Conservation (phyloP, 2,888 invertebrate species). For the Aporophyla nigra region DNA sequence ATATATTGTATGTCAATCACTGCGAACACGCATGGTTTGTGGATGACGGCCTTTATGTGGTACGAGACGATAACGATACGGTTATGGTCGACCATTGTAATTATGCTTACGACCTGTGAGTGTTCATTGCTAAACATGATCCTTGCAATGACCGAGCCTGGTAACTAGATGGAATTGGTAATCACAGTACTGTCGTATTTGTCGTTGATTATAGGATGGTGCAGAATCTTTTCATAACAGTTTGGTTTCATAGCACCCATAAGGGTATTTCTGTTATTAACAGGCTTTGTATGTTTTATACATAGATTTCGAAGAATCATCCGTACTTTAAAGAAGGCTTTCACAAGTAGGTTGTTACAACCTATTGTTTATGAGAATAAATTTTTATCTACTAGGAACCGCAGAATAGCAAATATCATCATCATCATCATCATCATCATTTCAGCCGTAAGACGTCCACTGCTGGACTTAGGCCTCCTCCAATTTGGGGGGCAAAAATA, state of each 20-base stretch:
- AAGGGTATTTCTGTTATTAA: not conserved
- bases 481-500: too few relatives aligned
- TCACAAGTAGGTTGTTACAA: too few relatives aligned
- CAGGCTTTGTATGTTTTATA: too few relatives aligned
- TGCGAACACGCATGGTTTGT: conserved; percentile 74
- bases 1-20: conserved; percentile 88
- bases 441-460: too few relatives aligned
- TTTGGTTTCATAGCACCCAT: not conserved
- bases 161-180: conserved; percentile 7
- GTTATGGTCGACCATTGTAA: not conserved
- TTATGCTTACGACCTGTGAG: not conserved
- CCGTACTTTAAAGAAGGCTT: too few relatives aligned
- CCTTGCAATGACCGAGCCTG: not conserved
- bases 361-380: too few relatives aligned
- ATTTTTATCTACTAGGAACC: not conserved
- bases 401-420: not conserved
- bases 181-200: not conserved
- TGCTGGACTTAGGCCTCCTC: too few relatives aligned
- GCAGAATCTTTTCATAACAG: conserved; percentile 1
- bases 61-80: conserved; percentile 50
- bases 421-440: too few relatives aligned
- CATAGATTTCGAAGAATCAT: too few relatives aligned
- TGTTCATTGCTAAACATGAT: conserved; percentile 6
- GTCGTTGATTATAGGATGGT: conserved; percentile 4
- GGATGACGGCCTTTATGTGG: conserved; percentile 23